Base-by-base conservation (phyloP, 2,888 invertebrate genomes). In the Sphecodes monilicornis region DNA sequence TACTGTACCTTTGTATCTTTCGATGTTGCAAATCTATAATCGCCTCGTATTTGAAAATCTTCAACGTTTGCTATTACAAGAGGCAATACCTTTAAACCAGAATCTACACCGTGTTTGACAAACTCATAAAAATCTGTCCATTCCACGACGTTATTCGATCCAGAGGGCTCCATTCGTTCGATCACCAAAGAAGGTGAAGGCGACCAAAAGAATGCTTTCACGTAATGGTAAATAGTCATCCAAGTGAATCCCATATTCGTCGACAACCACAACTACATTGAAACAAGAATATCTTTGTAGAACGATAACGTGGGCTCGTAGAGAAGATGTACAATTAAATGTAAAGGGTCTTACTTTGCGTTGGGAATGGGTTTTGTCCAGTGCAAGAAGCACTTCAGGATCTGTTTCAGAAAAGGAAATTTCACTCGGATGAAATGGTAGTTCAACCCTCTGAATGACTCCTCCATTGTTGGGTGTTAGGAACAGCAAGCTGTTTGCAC, bases 11-110 rank as follows among this genome's bases (percentile, higher is more conserved):
- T 86, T 10, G 3, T 10, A 29, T 95, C 95, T 93, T 96, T 96
- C 92, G 96, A 97, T 0, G 97, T 97, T 0, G 97, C 98, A 95
- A 98, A 98, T 96, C 98, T 97, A 94, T 97, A 98, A 91, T 98
- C 97, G 26, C 97, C 97, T 92, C 97, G 97, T 50, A 98, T 96
- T 93, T 97, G 97, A 94, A 98, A 98, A 93, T 98, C 98, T 91
- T 97, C 96, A 1, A 98, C 97, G 88, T 97, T 96, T 29, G 96
- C 96, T 71, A 97, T 96, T 43, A 97, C 94, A 1, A 96, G 54
- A 54, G n/a, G n/a, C 54, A 54, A 11, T 4, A 54, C 10, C 54
- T 54, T 11, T 11, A n/a, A n/a, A 54, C 54, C n/a, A 54, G 11
- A 11, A 4, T 54, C 54, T 54, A 11, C n/a, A 54, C 1, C n/a